phyloP scores from a whole-genome alignment of 2,113 vertebrate species.

The Hypanus sabinus region DNA sequence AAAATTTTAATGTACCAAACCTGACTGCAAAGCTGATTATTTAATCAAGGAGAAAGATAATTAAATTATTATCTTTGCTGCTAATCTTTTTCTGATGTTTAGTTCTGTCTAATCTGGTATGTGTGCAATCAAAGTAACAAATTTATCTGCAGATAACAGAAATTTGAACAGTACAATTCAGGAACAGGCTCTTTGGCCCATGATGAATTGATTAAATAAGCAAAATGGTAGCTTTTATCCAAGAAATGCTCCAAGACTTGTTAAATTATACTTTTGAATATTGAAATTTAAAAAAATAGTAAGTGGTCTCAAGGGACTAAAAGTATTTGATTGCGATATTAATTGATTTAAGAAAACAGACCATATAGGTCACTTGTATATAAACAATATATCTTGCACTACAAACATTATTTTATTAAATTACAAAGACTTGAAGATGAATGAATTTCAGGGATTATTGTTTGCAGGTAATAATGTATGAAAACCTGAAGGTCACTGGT shows the following conservation, averaged over 20 bases:
- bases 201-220: not conserved
- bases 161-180: too few relatives aligned
- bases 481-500: too few relatives aligned
- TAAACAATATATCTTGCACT: too few relatives aligned
- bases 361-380: too few relatives aligned
- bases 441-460: too few relatives aligned
- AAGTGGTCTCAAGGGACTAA: not conserved
- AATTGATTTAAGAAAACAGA: not conserved
- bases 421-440: too few relatives aligned
- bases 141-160: too few relatives aligned
- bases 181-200: too few relatives aligned
- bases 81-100: not conserved
- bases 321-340: not conserved
- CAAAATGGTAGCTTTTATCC: not conserved
- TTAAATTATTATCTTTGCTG: not conserved
- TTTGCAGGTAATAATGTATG: too few relatives aligned
- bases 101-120: not conserved
- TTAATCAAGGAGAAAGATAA: not conserved
- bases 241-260: not conserved
- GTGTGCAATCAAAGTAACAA: not conserved
- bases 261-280: too few relatives aligned
- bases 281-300: not conserved
- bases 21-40: slow-evolving; percentile 15
- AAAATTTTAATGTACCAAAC: slow-evolving; percentile 33
- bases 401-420: slow-evolving; percentile 49